Conservation (phyloP, 2,797 vertebrate genomes). For the Acanthiza pusilla region DNA sequence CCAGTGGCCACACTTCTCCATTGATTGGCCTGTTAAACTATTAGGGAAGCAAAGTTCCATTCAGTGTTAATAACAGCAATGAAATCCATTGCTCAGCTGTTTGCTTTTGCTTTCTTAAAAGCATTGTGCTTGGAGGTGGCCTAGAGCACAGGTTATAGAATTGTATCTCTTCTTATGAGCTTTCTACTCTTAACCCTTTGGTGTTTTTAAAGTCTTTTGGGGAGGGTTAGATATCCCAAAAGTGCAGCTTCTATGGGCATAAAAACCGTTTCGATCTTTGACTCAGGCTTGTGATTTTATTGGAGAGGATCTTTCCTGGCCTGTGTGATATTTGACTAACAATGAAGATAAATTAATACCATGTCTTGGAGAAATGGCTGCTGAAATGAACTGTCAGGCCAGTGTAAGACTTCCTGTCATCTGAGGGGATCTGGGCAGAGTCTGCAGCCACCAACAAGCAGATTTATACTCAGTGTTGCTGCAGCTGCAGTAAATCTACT, state of each 20-base stretch:
- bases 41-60: not conserved
- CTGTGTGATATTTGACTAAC: not conserved
- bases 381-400: conserved; percentile 5
- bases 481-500: conserved; percentile 3
- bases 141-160: not conserved
- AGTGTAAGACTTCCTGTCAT: not conserved
- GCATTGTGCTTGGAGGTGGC: not conserved
- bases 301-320: not conserved
- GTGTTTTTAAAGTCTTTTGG: not conserved
- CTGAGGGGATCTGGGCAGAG: not conserved
- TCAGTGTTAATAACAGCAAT: not conserved
- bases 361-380: conserved; percentile 17
- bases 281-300: not conserved
- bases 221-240: not conserved
- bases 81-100: not conserved
- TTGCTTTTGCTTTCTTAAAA: not conserved
- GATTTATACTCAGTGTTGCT: not conserved
- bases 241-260: not conserved
- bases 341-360: not conserved
- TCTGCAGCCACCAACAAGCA: not conserved
- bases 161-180: not conserved
- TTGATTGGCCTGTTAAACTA: not conserved
- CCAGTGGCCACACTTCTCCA: not conserved
- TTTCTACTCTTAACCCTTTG: not conserved
- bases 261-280: not conserved